Evolutionary conservation across 2,797 vertebrate species (phyloP).

Genomic region (Esox masquinongy): DNA sequence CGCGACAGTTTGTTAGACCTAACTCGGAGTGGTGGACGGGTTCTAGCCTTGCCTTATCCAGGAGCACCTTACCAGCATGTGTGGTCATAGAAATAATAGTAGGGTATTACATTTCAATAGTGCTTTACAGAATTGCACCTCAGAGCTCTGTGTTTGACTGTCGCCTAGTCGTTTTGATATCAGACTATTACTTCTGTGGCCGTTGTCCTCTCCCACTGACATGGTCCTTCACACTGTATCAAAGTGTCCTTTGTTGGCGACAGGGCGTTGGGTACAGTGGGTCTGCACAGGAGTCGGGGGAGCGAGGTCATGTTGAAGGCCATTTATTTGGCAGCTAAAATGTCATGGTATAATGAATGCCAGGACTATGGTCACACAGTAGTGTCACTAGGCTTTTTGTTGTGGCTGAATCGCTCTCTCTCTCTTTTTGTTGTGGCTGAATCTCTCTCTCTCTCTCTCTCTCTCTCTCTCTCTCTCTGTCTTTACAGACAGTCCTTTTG

Average conservation of each 20-base stretch:
- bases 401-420: constrained; percentile 5
- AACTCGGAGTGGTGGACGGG: background rate
- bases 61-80: background rate
- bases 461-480: constrained; percentile 5
- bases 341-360: constrained; percentile 56
- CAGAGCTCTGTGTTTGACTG: background rate
- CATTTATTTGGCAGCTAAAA: constrained; percentile 55
- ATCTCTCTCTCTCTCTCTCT: background rate
- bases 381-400: constrained; percentile 31
- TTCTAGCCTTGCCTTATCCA: background rate
- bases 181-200: constrained; percentile 20
- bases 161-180: background rate
- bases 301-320: constrained; percentile 52
- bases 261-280: constrained; percentile 50
- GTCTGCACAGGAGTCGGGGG: constrained; percentile 43
- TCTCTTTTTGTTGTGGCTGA: too few relatives aligned
- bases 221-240: constrained; percentile 57
- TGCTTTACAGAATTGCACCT: background rate
- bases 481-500: background rate
- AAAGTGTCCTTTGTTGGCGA: constrained; percentile 66
- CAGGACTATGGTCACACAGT: constrained; percentile 41
- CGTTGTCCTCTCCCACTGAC: constrained; percentile 34
- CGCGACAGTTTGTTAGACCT: background rate
- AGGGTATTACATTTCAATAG: background rate
- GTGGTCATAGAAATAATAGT: background rate